Conservation (phyloP, 2,888 invertebrate species). For the Nasonia oneida region DNA sequence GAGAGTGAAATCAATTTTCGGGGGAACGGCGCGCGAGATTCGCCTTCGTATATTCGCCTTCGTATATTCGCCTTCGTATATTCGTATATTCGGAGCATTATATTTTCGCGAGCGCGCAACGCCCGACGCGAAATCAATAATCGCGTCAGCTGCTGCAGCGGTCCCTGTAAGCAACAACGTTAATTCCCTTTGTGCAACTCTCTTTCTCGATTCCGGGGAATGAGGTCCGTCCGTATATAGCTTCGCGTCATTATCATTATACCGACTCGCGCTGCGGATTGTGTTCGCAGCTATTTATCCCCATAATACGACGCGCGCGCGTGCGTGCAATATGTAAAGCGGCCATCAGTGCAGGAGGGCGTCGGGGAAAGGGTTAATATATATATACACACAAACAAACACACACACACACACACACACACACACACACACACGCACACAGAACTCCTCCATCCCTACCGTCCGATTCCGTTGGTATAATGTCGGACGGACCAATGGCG, state of each 20-base stretch:
- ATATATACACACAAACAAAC: too few relatives aligned
- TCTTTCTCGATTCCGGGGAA: neutral
- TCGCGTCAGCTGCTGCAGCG: neutral
- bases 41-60: neutral
- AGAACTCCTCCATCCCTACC: neutral
- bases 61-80: neutral
- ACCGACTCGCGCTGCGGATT: constrained; percentile 19
- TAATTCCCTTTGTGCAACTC: constrained; percentile 13
- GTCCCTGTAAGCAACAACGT: neutral
- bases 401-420: neutral
- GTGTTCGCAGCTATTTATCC: constrained; percentile 34
- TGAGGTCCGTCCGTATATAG: neutral
- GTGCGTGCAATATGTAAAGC: constrained; percentile 11
- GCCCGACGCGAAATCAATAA: constrained; percentile 11
- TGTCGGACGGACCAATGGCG: constrained; percentile 64
- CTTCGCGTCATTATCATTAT: constrained; percentile 32
- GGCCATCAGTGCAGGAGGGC: neutral
- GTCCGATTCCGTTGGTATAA: neutral
- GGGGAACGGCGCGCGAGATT: neutral
- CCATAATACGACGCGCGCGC: neutral
- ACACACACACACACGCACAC: neutral
- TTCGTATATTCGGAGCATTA: too few relatives aligned
- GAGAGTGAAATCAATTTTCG: constrained; percentile 27
- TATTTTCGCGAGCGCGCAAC: constrained; percentile 22
- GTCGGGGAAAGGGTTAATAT: neutral